Base-by-base conservation (phyloP, 2,888 invertebrate species). In the Drosophila cracens region DNA sequence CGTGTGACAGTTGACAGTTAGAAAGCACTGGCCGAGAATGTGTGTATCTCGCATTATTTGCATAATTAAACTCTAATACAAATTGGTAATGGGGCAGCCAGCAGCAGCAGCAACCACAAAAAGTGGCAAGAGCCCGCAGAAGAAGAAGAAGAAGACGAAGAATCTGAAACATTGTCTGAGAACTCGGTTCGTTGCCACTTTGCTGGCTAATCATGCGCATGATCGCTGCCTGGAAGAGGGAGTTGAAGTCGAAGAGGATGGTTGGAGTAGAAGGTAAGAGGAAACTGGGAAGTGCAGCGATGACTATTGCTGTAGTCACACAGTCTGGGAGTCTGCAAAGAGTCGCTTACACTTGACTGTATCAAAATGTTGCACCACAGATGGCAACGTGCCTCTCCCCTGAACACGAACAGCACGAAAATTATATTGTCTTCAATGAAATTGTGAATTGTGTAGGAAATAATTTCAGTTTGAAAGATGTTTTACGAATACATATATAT, bases 11-110 rank as follows among this genome's bases (percentile, higher is more conserved):
- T 86, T 86, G 84, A 85, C 84, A 85, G 84, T 85, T 85, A 88
- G 87, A 79, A 79, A 79, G 77, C 70, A 74, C 33, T 40, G 70
- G 52, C 81, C 74, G 61, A 72, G 80, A 75, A 79, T 74, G 76
- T 68, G 65, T 43, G 57, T 31, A 69, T 46, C 63, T 66, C 59
- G 76, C 85, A 80, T 76, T 84, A 84, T 84, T 84, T 88, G 85
- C 84, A 84, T 84, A 84, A 84, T 84, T 84, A 72, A 84, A 88
- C 86, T 81, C 74, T 71, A 74, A 87, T 86, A 85, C 86, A 85
- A 87, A 82, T 80, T 79, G 78, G 59, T 52, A 74, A 70, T 46
- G 71, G 53, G 56, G 36, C 56, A 43, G 38, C 29, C 54, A 27
- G 33, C 27, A 46, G 3, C 52, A 29, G 52, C 29, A 66, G 33